Evolutionary conservation across 1,140 invertebrate species (phyloP).

Genomic region (Pseudomyrmex cubaensis): DNA sequence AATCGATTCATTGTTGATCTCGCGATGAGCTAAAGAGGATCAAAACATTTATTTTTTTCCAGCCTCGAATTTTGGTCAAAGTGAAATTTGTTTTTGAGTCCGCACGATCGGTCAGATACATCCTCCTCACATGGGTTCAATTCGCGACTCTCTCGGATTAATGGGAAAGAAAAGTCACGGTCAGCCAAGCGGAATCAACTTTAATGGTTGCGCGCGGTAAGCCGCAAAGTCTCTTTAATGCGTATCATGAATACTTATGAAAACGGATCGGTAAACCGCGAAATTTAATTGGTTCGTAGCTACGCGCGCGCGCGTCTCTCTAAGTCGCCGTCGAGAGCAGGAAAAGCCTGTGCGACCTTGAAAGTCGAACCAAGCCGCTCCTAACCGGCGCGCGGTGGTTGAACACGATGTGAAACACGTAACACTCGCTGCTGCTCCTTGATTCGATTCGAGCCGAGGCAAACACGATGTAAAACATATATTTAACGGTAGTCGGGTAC

Average conservation of each 20-base stretch:
- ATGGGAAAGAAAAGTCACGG: conserved; percentile 38
- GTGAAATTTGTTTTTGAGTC: too few relatives aligned
- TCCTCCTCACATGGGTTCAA: not conserved
- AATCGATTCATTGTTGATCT: conserved; percentile 21
- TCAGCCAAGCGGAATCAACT: conserved; percentile 68
- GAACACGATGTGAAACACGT: conserved; percentile 48
- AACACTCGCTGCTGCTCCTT: conserved; percentile 49
- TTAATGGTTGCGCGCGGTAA: conserved; percentile 70
- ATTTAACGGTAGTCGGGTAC: conserved; percentile 74
- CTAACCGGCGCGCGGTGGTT: not conserved
- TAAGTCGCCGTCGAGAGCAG: conserved; percentile 33
- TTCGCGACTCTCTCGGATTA: conserved; percentile 1
- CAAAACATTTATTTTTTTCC: too few relatives aligned
- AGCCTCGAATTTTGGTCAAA: too few relatives aligned
- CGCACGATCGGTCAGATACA: too few relatives aligned
- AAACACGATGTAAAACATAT: conserved; percentile 72
- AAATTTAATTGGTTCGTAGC: conserved; percentile 71
- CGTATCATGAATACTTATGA: conserved; percentile 56
- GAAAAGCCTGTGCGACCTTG: conserved; percentile 60
- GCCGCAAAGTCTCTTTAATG: conserved; percentile 65
- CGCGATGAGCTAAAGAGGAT: not conserved
- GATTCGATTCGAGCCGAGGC: conserved; percentile 39
- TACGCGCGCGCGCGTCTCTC: conserved; percentile 14
- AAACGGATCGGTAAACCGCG: conserved; percentile 59
- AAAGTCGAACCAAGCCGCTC: conserved; percentile 48